Conservation (phyloP, 37 sponge, comb jelly and placozoan species). For the Beroe forskalii region DNA sequence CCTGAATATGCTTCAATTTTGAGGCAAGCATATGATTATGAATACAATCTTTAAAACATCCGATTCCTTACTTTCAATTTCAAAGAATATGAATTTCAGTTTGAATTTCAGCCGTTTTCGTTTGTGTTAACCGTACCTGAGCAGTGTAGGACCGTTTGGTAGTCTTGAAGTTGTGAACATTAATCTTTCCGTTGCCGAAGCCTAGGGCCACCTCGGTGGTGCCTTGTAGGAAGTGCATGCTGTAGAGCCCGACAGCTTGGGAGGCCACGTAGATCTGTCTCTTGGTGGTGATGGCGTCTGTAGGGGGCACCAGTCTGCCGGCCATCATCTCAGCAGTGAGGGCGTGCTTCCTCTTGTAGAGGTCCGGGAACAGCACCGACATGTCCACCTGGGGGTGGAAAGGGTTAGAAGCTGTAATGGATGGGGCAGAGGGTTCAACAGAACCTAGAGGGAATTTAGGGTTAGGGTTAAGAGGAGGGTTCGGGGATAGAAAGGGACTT, state of each 20-base stretch:
- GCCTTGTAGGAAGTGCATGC: slow-evolving; percentile 31
- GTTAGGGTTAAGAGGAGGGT: no score
- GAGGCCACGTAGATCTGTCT: slow-evolving; percentile 51
- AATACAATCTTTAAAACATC: no score
- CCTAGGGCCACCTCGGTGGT: slow-evolving; percentile 2
- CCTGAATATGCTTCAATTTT: no score
- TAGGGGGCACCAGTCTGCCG: not conserved
- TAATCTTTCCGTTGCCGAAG: slow-evolving; percentile 52
- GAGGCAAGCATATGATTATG: no score
- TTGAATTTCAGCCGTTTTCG: no score
- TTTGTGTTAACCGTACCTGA: no score
- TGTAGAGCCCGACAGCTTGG: slow-evolving; percentile 9
- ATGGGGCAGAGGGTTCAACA: not conserved
- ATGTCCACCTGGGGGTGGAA: slow-evolving; percentile 6
- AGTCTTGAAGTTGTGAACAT: slow-evolving; percentile 43
- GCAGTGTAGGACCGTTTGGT: slow-evolving; percentile 20
- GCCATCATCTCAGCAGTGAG: slow-evolving; percentile 17
- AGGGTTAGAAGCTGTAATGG: not conserved
- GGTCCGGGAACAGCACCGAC: slow-evolving; percentile 47
- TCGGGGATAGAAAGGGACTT: no score
- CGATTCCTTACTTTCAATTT: no score
- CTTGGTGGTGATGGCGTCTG: not conserved
- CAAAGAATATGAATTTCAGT: no score
- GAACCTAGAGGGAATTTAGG: no score
- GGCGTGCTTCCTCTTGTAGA: not conserved